Evolutionary conservation across 2,888 invertebrate genomes (phyloP), one percentile per base, ranked within the genome.

Genomic region (Lasioglossum oenotherae): DNA sequence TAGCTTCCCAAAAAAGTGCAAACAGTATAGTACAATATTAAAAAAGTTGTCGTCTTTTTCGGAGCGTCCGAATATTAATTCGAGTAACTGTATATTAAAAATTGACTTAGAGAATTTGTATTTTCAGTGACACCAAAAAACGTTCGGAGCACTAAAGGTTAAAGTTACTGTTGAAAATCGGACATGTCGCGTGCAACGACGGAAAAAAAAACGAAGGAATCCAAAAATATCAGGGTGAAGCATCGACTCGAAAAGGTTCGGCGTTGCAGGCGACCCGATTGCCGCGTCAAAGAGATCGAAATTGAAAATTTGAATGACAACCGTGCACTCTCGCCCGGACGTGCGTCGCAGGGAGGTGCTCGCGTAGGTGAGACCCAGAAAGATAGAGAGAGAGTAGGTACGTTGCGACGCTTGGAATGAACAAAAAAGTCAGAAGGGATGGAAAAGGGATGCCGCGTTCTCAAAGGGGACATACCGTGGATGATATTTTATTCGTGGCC

Each of bases 401-500:
- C 44, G 78, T 73, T 46, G 78, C 82, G 81, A 82, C 38, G 81
- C 85, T 82, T 8, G 53, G 53, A 74, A 79, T 46, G 88, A 87
- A 78, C 46, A 75, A 84, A 83, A 85, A 87, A 74, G 78, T 60
- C 14, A 74, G 84, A 81, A 78, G 73, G 84, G 82, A 84, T 80
- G 87, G 89, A 87, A 82, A 73, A 89, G 87, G 87, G 84, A 87
- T 84, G 91, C 86, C 77, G 84, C 88, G 88, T 90, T 91, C 93
- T 93, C 92, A 90, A 91, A 93, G 93, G 93, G 91, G 92, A 93
- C 92, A 92, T 92, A 93, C 91, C 89, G 89, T 92, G 92, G 92
- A 93, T 93, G 91, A 93, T 93, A 93, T 93, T 93, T 93, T 93
- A 93, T 93, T 93, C 93, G 92, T 90, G 89, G 90, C 85, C 91